Evolutionary conservation across 2,113 vertebrate genomes (phyloP).

Genomic region (Anguilla rostrata): DNA sequence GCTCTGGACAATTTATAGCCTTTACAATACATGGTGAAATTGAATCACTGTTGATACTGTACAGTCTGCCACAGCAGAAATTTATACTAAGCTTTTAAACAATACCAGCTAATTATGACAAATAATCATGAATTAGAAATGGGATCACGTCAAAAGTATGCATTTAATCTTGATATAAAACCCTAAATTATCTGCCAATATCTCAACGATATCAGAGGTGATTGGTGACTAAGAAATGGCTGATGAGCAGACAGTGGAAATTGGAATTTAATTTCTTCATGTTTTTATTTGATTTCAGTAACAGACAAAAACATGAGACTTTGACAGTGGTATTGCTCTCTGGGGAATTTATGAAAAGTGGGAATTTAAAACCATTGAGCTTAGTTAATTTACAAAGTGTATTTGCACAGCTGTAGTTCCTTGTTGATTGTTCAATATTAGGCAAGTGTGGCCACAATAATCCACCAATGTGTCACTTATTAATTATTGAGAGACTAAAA

Average conservation of each 20-base stretch:
- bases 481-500: neutral
- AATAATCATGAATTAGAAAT: conserved; percentile 3
- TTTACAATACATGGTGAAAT: neutral
- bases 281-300: neutral
- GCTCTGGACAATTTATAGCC: neutral
- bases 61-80: neutral
- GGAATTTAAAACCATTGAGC: neutral
- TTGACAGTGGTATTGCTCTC: neutral
- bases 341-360: neutral
- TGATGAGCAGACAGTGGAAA: neutral
- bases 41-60: conserved; percentile 1
- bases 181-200: neutral
- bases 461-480: neutral
- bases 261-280: neutral
- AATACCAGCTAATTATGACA: neutral
- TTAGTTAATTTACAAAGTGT: neutral
- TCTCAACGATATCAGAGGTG: neutral
- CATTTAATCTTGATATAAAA: conserved; percentile 12
- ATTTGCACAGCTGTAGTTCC: neutral
- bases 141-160: neutral
- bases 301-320: neutral
- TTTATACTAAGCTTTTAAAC: neutral
- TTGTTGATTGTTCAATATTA: neutral
- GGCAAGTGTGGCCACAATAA: neutral
- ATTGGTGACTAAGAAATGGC: neutral